Conservation (phyloP, 2,113 vertebrate species). For the Hippocampus guttulatus region DNA sequence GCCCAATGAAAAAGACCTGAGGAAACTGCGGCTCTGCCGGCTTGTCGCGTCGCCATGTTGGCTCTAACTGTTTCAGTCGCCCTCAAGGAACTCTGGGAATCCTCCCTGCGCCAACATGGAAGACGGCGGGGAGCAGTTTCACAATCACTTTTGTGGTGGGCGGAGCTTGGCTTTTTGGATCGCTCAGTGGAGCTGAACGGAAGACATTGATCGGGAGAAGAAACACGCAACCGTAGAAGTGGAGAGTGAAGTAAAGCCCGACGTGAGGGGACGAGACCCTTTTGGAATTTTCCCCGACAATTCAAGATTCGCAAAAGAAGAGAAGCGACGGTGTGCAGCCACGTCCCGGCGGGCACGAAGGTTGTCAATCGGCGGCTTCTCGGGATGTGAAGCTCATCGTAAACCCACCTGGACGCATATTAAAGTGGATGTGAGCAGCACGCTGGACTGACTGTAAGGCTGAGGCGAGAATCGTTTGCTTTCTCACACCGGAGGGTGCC, state of each 20-base stretch:
- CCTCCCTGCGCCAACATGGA: conserved; percentile 65
- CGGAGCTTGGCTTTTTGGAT: conserved; percentile 66
- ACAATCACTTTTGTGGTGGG: conserved; percentile 55
- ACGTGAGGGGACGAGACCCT: not conserved
- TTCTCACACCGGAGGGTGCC: conserved; percentile 38
- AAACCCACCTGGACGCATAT: conserved; percentile 36
- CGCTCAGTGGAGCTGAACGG: conserved; percentile 46
- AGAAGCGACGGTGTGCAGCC: not conserved
- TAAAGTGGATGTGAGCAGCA: not conserved
- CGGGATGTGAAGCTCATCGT: conserved; percentile 32
- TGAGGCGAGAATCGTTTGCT: conserved; percentile 1
- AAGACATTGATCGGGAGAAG: conserved; percentile 18
- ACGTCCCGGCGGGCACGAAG: not conserved
- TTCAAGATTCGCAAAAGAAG: not conserved
- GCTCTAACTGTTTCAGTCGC: conserved; percentile 45
- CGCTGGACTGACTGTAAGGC: not conserved
- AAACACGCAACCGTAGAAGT: conserved; percentile 32
- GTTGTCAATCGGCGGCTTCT: conserved; percentile 1
- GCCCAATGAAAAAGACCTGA: conserved; percentile 8
- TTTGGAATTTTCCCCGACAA: not conserved
- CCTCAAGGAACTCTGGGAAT: conserved; percentile 17
- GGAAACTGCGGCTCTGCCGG: conserved; percentile 49
- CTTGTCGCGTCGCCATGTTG: conserved; percentile 59
- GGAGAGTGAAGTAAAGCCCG: conserved; percentile 14
- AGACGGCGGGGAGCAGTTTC: conserved; percentile 59